These are phyloP conservation scores for Diploptera punctata DNA, from an alignment of 2,888 invertebrate species.

Conservation along the genomic window DNA sequence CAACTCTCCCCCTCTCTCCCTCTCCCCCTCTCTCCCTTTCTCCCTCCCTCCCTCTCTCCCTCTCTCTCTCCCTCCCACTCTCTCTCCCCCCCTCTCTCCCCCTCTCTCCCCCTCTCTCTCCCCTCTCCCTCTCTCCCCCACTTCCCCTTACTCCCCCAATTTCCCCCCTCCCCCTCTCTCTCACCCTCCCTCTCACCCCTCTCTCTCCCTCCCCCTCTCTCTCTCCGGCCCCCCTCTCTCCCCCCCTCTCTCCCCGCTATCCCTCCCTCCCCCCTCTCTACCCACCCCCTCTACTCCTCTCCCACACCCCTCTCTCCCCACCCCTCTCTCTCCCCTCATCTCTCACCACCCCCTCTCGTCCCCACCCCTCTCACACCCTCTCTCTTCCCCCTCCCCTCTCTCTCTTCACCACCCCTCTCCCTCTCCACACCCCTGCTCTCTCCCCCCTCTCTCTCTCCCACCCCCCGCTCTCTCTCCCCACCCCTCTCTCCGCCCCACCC, in stretches of 20 bases:
- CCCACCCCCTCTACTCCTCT: background rate
- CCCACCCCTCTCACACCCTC: background rate
- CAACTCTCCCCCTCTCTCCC: background rate
- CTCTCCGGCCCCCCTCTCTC: background rate
- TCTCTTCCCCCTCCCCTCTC: background rate
- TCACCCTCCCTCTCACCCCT: background rate
- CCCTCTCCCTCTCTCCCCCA: background rate
- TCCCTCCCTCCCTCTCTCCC: background rate
- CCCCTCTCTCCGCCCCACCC: too few relatives aligned
- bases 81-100: background rate
- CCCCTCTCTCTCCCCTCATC: background rate
- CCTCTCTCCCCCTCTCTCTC: background rate
- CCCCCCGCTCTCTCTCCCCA: background rate
- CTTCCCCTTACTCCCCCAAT: background rate
- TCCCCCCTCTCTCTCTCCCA: background rate
- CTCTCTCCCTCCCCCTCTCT: background rate
- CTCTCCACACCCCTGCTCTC: background rate
- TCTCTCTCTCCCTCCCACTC: background rate
- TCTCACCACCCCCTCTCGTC: background rate
- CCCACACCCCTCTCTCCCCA: background rate
- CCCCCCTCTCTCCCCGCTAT: background rate
- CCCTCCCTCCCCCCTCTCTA: background rate
- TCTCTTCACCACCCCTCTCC: too few relatives aligned
- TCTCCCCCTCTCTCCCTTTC: background rate
- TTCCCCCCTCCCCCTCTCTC: background rate